phyloP scores from a whole-genome alignment of 2,113 vertebrate species.

The Tupaia tana region DNA sequence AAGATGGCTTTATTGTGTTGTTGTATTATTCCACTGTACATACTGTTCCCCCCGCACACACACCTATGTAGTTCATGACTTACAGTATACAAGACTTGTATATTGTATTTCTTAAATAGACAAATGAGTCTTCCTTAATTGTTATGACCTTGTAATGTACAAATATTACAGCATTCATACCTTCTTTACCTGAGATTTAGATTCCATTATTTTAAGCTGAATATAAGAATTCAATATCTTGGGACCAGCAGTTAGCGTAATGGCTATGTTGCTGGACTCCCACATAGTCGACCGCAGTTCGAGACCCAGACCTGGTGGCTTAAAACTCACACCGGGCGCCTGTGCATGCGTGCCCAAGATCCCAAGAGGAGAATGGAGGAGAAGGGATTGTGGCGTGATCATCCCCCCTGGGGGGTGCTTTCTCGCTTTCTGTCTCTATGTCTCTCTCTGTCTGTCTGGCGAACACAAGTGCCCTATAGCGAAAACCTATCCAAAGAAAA shows the following conservation, averaged over 20 bases:
- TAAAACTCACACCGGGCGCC: no score
- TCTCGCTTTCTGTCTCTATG: no score
- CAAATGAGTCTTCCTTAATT: neutral
- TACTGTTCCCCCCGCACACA: neutral
- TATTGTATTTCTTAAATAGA: neutral
- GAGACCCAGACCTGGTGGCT: no score
- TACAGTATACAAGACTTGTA: neutral
- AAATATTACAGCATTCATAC: neutral
- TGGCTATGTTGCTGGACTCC: no score
- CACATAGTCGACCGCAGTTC: no score
- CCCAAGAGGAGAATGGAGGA: no score
- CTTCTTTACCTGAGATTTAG: neutral
- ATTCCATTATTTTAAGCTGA: neutral
- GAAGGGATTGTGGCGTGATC: no score
- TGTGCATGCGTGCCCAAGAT: no score
- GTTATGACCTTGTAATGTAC: neutral
- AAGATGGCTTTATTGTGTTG: neutral
- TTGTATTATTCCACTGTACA: neutral
- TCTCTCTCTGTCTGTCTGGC: no score
- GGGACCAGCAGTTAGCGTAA: no score
- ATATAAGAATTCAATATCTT: neutral
- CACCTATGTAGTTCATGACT: neutral
- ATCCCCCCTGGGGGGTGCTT: no score
- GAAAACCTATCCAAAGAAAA: neutral
- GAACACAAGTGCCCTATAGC: no score